Conservation (phyloP, 2,888 invertebrate species). For the Octodonta nipae region DNA sequence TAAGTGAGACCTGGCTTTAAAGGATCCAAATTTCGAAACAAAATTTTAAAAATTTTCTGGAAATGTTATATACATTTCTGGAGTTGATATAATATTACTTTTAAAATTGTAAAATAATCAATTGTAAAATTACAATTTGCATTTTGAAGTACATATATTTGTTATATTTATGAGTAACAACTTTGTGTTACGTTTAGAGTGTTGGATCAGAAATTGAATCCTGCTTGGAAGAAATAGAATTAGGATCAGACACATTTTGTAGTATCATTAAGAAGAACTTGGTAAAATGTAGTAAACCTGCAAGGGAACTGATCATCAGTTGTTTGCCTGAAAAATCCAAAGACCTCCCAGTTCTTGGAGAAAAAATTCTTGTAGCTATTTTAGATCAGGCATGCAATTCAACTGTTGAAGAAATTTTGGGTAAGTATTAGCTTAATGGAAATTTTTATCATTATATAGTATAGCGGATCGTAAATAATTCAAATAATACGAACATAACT, state of each 20-base stretch:
- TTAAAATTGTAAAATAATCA: too few species aligned
- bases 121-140: too few species aligned
- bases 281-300: slow-evolving; percentile 12
- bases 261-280: slow-evolving; percentile 11
- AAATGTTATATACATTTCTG: too few species aligned
- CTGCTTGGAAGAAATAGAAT: slow-evolving; percentile 11
- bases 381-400: slow-evolving; percentile 13
- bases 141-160: too few species aligned
- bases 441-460: too few species aligned
- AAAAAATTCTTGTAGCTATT: slow-evolving; percentile 9
- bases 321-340: slow-evolving; percentile 13
- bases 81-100: too few species aligned
- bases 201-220: slow-evolving; percentile 4
- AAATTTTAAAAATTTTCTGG: too few species aligned
- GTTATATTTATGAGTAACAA: too few species aligned
- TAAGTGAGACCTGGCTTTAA: too few species aligned
- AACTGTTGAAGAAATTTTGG: slow-evolving; percentile 13
- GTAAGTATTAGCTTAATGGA: slow-evolving; percentile 11
- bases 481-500: too few species aligned
- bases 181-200: too few species aligned
- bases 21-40: too few species aligned
- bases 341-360: slow-evolving; percentile 7
- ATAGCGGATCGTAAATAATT: not conserved
- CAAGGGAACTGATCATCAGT: slow-evolving; percentile 7
- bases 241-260: slow-evolving; percentile 14